Evolutionary conservation across 2,113 vertebrate species (phyloP), one percentile per base, ranked within the genome.

Genomic region (Sebastes schlegelii): DNA sequence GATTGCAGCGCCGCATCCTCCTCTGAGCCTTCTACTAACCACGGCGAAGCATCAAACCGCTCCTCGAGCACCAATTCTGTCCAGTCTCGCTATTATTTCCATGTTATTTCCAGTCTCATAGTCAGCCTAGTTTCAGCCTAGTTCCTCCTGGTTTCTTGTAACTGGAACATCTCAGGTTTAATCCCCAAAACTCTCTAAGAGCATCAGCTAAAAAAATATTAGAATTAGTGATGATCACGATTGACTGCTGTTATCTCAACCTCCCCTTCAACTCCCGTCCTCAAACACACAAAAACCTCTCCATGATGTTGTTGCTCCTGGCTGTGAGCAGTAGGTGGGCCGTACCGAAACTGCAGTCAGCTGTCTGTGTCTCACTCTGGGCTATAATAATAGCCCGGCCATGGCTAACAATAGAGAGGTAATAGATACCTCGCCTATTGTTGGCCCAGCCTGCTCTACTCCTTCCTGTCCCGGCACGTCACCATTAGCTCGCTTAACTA

Each of bases 381-480:
- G 77, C 80, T 86, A 87, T 92, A 92, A 93, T 94, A 95, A 95
- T 92, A 94, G 92, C 83, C 77, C 78, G 67, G 45, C 74, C 77
- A 67, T 79, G 75, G 86, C 93, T 92, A 95, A 95, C 92, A 95
- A 95, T 93, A 94, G 93, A 83, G 80, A 80, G 71, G 92, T 94
- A 95, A 95, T 92, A 81, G 92, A 95, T 93, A 94, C 86, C 82
- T 88, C 49, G 64, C 54, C 88, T 91, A 86, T 90, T 92, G 91
- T 89, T 81, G 81, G 86, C 73, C 80, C 61, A 19, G 80, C 81
- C 69, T 77, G 75, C 81, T 92, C 88, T 76, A 76, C 81, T 88
- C 86, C 86, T 92, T 92, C 89, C 88, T 92, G 91, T 89, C 69
- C 85, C 81, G 83, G 79, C 83, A 79, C 57, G 73, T 87, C 86